Evolutionary conservation across 1,140 invertebrate species (phyloP).

Genomic region (Schlechtendalia chinensis): DNA sequence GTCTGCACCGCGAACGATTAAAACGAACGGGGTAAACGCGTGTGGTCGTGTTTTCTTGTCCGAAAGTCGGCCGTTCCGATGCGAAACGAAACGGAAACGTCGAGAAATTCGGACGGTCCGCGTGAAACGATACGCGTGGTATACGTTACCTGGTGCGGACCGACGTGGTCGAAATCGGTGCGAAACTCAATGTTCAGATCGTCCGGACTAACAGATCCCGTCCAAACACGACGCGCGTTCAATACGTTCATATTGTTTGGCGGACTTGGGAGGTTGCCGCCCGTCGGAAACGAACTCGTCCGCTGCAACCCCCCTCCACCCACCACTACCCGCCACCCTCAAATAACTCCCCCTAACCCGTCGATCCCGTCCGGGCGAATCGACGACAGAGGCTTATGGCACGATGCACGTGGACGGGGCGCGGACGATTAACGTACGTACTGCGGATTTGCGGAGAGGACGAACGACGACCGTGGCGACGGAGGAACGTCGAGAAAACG

Average conservation of each 20-base stretch:
- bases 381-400: constrained; percentile 13
- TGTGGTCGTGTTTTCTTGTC: no score
- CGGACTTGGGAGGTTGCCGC: neutral
- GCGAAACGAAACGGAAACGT: no score
- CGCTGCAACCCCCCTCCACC: no score
- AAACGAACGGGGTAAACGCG: no score
- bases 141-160: no score
- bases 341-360: no score
- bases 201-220: neutral
- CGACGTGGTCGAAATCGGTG: neutral
- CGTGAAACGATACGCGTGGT: no score
- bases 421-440: neutral
- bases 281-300: constrained; percentile 9
- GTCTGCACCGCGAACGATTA: no score
- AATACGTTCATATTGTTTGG: neutral
- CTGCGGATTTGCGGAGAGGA: neutral
- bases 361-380: no score
- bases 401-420: neutral
- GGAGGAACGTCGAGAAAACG: constrained; percentile 24
- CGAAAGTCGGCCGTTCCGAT: no score
- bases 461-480: neutral
- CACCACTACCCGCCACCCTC: no score
- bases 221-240: neutral
- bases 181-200: neutral
- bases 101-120: no score